phyloP scores from a whole-genome alignment of 2,888 invertebrate genomes.

The Meiosimyza platycephala region DNA sequence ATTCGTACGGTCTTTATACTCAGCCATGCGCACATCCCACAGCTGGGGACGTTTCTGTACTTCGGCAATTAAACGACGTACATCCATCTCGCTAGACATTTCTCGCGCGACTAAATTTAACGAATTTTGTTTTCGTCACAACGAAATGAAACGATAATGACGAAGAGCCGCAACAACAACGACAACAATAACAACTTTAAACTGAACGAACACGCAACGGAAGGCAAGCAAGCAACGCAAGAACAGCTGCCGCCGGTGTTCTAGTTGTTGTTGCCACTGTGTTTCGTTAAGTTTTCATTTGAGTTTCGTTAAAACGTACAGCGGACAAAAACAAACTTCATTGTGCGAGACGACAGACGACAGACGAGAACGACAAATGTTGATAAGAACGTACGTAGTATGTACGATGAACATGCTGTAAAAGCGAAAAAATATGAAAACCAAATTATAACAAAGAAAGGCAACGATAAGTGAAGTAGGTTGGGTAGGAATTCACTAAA shows the following conservation, averaged over 20 bases:
- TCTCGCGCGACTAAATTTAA: constrained; percentile 54
- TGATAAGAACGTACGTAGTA: not conserved
- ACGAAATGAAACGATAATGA: constrained; percentile 36
- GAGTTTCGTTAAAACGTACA: constrained; percentile 1
- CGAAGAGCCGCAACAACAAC: not conserved
- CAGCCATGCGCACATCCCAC: constrained; percentile 55
- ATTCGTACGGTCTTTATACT: constrained; percentile 52
- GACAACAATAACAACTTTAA: not conserved
- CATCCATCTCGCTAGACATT: constrained; percentile 57
- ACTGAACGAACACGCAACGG: constrained; percentile 15
- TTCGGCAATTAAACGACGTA: constrained; percentile 56
- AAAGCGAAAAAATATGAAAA: constrained; percentile 17
- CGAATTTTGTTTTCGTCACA: constrained; percentile 36
- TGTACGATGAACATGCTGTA: not conserved
- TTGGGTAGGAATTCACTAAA: too few species aligned
- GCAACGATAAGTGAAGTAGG: not conserved
- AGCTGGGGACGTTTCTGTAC: constrained; percentile 54
- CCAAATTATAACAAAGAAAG: not conserved
- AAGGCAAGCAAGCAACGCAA: not conserved
- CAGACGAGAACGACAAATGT: constrained; percentile 19
- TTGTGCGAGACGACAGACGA: constrained; percentile 20
- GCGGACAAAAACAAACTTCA: constrained; percentile 1
- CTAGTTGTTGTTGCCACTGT: constrained; percentile 8
- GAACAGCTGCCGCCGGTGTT: not conserved
- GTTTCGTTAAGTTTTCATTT: constrained; percentile 9